Evolutionary conservation across 2,888 invertebrate genomes (phyloP), one percentile per base, ranked within the genome.

Genomic region (Nomada goodeniana): DNA sequence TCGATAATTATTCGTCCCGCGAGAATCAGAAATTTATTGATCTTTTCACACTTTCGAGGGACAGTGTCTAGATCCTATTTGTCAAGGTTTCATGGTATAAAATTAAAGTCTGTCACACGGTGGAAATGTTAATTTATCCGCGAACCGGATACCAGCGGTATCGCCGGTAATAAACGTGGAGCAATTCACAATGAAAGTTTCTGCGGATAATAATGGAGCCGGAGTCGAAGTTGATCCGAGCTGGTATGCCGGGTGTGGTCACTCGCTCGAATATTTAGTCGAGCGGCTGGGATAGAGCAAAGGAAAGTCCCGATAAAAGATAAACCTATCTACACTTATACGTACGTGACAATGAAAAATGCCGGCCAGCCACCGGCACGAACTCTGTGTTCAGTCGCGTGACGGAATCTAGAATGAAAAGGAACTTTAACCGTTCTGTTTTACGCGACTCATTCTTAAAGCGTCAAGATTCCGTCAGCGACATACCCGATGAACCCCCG

Each of bases 181-280:
- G 73, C 82, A 80, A 83, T 83, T 77, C 75, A 88, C 87, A 90
- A 90, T 89, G 82, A 86, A 83, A 85, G 76, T 83, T 84, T 82
- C 84, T 82, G 74, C 80, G 82, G 90, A 52, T 84, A 86, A 88
- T 89, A 85, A 89, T 85, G 79, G 81, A 74, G 79, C 76, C 68
- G 61, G 57, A 23, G 63, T 20, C 64, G 44, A 50, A 20, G 76
- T 64, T 57, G 79, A 68, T 74, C 76, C 57, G 76, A 68, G 85
- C 84, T 76, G 91, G 92, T 89, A 91, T 92, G 89, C 84, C 90
- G 91, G 92, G 92, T 76, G 92, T 92, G 92, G 92, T 91, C 90
- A 88, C 84, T 87, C 74, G 82, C 72, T 82, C 64, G 72, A 69
- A 65, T 88, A 86, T 88, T 87, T 72, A 80, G 82, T 75, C 70